These are phyloP conservation scores for Hippocampus kuda DNA, from an alignment of 2,797 vertebrate species.

Conservation along the genomic window DNA sequence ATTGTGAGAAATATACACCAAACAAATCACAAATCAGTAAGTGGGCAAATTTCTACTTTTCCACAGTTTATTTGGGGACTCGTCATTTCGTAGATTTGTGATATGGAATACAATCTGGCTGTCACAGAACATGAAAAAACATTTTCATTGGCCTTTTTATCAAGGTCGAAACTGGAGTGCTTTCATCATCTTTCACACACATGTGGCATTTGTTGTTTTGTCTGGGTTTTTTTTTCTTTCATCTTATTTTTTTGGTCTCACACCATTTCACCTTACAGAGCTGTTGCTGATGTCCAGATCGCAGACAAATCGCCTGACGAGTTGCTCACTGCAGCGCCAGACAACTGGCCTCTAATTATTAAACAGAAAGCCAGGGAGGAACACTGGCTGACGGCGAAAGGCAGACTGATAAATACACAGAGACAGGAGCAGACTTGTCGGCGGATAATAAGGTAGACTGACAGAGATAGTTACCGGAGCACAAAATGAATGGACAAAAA, in stretches of 20 bases:
- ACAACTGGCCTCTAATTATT: slow-evolving; percentile 55
- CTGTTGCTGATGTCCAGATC: neutral
- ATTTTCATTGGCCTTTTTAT: neutral
- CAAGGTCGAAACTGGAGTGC: neutral
- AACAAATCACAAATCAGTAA: no score
- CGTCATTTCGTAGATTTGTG: no score
- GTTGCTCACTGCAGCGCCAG: slow-evolving; percentile 20
- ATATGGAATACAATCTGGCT: neutral
- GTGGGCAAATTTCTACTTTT: no score
- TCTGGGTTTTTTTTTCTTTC: neutral
- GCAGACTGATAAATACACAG: slow-evolving; percentile 52
- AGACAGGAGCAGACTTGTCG: slow-evolving; percentile 45
- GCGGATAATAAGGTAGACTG: slow-evolving; percentile 55
- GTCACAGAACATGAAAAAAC: no score
- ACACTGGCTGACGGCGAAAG: slow-evolving; percentile 34
- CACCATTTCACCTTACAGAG: neutral
- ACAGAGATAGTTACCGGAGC: slow-evolving; percentile 51
- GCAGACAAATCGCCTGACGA: neutral
- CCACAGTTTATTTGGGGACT: neutral
- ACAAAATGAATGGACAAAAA: slow-evolving; percentile 50
- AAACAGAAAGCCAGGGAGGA: slow-evolving; percentile 35
- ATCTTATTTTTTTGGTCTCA: neutral
- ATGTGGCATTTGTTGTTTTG: no score
- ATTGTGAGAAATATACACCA: no score
- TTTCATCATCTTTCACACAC: neutral